Evolutionary conservation across 2,797 vertebrate species (phyloP), one percentile per base, ranked within the genome.

Genomic region (Mergus octosetaceus): DNA sequence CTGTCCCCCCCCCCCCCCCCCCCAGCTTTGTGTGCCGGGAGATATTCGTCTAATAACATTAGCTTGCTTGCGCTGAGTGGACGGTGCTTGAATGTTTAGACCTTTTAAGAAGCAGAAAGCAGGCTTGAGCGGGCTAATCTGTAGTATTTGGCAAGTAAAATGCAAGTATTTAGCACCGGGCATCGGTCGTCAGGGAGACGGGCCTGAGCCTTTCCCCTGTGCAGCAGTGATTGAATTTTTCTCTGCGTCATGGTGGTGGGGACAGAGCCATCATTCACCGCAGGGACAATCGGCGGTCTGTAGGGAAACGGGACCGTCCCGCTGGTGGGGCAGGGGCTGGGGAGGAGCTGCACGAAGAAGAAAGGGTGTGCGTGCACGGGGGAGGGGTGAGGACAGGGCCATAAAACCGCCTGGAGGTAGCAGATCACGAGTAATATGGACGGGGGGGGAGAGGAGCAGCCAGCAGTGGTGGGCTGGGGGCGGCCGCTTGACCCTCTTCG

Each of bases 141-240:
- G 95, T 94, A 94, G 91, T 97, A 97, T 98, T 98, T 98, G 97
- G 97, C 97, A 97, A 98, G 97, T 97, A 94, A 97, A 97, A 97
- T 95, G 97, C 97, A 97, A 97, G 97, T 98, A 97, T 98, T 98
- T 98, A 97, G 98, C 97, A 97, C 98, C 12, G 96, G 97, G 98
- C 98, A 96, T 97, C 45, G 90, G 98, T 99, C 98, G 98, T 98
- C 98, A 98, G 98, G 98, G 98, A 97, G 98, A 99, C 98, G 66
- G 98, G 95, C 97, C 97, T 93, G 96, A 97, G 97, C 96, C 97
- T 96, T 98, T 97, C 96, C 97, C 96, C 97, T 45, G 66, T 95
- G 98, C 97, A 96, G 87, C 93, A 92, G 79, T 97, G 98, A 98
- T 97, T 96, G 97, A 94, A 97, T 98, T 98, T 96, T 98, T 97